Conservation (phyloP, 2,113 vertebrate species). For the Arenaria interpres region DNA sequence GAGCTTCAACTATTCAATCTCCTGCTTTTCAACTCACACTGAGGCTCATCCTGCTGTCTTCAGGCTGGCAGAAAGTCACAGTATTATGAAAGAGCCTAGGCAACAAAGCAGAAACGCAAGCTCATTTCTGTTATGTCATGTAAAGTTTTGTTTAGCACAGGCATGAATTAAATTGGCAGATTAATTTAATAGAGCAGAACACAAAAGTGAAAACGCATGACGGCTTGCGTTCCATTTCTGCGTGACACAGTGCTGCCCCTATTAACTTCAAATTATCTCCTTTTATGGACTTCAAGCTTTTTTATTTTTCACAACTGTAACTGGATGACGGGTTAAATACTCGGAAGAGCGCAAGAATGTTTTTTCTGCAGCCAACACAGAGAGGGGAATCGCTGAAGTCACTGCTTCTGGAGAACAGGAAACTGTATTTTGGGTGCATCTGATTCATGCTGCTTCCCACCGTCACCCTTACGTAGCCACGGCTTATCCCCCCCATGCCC, state of each 20-base stretch:
- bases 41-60: background rate
- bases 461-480: rapidly evolving
- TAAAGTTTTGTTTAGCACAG: constrained; percentile 14
- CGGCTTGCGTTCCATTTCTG: background rate
- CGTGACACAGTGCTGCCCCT: background rate
- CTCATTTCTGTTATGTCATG: constrained; percentile 6
- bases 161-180: constrained; percentile 42
- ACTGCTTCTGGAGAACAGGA: constrained; percentile 14
- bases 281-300: constrained; percentile 54
- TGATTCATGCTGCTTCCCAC: background rate
- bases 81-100: background rate
- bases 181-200: constrained; percentile 40
- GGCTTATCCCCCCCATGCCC: background rate
- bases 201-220: background rate
- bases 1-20: background rate
- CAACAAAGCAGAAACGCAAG: constrained; percentile 5
- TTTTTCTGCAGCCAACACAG: constrained; percentile 22
- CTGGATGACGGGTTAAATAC: constrained; percentile 48
- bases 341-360: constrained; percentile 27
- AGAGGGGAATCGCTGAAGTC: background rate
- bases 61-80: background rate
- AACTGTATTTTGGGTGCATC: constrained; percentile 17
- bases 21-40: background rate
- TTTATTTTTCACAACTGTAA: constrained; percentile 47
- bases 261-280: constrained; percentile 61